These are phyloP conservation scores for Amphimallon solstitiale DNA, from an alignment of 2,888 invertebrate species.

Conservation along the genomic window DNA sequence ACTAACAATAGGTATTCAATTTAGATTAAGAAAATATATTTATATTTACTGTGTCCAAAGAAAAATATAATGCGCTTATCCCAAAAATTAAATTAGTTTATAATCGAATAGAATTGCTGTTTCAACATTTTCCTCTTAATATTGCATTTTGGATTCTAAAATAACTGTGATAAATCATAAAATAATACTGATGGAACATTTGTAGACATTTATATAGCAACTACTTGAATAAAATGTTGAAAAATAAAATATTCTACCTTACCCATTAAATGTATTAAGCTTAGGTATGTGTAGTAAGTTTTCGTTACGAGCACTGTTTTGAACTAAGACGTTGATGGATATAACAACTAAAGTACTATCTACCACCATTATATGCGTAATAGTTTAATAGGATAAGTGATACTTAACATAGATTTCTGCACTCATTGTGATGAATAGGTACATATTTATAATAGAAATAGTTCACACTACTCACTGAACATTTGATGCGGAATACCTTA, in stretches of 20 bases:
- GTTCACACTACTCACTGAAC: neutral
- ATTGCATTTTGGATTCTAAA: too few relatives aligned
- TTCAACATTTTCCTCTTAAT: too few relatives aligned
- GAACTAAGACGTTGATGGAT: conserved; percentile 17
- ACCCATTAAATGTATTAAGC: conserved; percentile 11
- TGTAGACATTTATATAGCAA: too few relatives aligned
- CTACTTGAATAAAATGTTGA: too few relatives aligned
- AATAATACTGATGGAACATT: too few relatives aligned
- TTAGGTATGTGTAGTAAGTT: neutral
- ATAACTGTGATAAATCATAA: too few relatives aligned
- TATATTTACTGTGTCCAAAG: too few relatives aligned
- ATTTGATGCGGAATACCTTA: neutral
- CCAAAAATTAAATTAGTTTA: too few relatives aligned
- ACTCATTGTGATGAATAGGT: neutral
- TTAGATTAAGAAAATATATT: too few relatives aligned
- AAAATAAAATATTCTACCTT: neutral
- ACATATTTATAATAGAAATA: neutral
- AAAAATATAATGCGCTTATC: too few relatives aligned
- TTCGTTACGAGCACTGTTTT: neutral
- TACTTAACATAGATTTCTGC: conserved; percentile 30
- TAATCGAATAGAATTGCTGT: too few relatives aligned
- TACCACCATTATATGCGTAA: conserved; percentile 20
- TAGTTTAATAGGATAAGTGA: conserved; percentile 28
- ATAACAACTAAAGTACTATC: conserved; percentile 6
- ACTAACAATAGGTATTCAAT: too few relatives aligned